Conservation (phyloP, 30 jellyfish, hydroid and myxozoan species). For the Nemopilema nomurai region DNA sequence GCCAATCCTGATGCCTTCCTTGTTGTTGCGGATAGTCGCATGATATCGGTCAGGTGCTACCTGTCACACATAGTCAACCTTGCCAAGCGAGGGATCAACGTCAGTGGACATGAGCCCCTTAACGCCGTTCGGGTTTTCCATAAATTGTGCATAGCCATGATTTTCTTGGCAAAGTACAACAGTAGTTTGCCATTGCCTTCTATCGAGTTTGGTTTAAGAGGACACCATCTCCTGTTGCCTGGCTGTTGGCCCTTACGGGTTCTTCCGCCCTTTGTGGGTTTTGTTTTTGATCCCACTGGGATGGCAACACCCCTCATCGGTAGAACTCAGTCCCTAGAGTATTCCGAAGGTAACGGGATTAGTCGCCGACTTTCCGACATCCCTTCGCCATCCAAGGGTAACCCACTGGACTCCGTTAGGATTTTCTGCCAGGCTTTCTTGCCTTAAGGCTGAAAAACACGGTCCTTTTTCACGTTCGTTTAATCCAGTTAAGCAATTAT, state of each 20-base stretch:
- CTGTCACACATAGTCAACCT: conserved; percentile 8
- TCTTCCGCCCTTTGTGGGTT: conserved; percentile 7
- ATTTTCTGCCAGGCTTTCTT: not conserved
- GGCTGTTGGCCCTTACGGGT: conserved; percentile 51
- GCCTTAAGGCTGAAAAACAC: no score
- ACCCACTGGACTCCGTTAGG: not conserved
- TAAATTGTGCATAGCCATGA: conserved; percentile 26
- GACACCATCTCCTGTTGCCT: conserved; percentile 55
- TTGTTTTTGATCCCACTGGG: not conserved
- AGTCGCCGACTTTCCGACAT: not conserved
- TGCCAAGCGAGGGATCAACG: conserved; percentile 13
- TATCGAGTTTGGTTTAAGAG: conserved; percentile 1
- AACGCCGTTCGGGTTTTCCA: conserved; percentile 2
- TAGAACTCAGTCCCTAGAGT: not conserved
- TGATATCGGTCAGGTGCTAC: conserved; percentile 29
- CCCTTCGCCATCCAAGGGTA: not conserved
- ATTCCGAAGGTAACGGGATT: not conserved
- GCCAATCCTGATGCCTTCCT: not conserved
- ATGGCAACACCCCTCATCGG: not conserved
- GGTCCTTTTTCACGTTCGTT: no score
- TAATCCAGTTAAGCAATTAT: no score
- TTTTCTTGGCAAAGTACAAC: conserved; percentile 40
- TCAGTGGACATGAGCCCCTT: conserved; percentile 10
- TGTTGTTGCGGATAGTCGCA: not conserved
- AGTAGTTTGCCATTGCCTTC: conserved; percentile 62